These are phyloP conservation scores for Nyctibius grandis DNA, from an alignment of 2,797 vertebrate species.

Conservation along the genomic window DNA sequence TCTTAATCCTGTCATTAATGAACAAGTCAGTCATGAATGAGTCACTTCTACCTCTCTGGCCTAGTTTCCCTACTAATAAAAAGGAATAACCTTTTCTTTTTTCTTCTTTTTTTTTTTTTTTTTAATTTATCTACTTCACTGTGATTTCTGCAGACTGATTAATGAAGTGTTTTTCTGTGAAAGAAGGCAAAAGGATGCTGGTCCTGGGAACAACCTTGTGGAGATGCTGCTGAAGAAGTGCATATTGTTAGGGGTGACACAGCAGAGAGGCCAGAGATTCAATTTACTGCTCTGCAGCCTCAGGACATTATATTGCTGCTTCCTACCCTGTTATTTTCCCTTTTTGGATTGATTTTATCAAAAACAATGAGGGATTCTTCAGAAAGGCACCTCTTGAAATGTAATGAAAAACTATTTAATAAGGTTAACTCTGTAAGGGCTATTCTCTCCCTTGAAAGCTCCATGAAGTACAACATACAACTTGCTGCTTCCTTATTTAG, in stretches of 20 bases:
- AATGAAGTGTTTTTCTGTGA: not conserved
- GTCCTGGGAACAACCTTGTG: not conserved
- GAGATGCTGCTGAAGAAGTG: slow-evolving; percentile 3
- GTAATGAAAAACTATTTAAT: not conserved
- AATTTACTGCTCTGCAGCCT: not conserved
- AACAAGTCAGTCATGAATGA: not conserved
- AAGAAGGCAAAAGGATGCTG: not conserved
- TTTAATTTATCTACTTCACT: not conserved
- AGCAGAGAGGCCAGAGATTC: not conserved
- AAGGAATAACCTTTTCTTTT: not conserved
- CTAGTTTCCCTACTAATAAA: not conserved
- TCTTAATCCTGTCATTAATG: slow-evolving; percentile 30
- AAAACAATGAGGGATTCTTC: not conserved
- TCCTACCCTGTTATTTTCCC: not conserved
- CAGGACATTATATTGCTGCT: not conserved
- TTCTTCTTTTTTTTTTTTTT: fast-evolving
- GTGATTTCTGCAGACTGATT: not conserved
- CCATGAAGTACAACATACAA: fast-evolving
- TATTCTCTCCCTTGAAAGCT: not conserved
- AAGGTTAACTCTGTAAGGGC: not conserved
- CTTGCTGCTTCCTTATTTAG: fast-evolving
- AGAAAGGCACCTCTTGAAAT: not conserved
- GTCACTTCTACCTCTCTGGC: slow-evolving; percentile 26
- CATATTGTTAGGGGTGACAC: not conserved
- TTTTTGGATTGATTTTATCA: not conserved